Evolutionary conservation across 2,888 invertebrate species (phyloP), one percentile per base, ranked within the genome.

Genomic region (Junonia oenone): DNA sequence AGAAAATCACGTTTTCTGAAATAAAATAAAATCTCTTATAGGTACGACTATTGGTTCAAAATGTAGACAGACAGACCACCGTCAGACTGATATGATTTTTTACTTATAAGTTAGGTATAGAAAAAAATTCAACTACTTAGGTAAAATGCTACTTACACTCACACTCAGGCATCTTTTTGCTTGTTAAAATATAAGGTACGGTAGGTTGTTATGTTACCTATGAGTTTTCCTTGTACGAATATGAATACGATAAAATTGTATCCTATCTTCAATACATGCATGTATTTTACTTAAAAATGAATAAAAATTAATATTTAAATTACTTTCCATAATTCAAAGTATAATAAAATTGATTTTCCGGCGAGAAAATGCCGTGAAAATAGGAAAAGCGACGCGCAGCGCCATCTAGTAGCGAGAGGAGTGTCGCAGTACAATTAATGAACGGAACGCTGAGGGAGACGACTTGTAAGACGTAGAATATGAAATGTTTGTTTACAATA

Each of bases 401-500:
- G 85, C 82, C 89, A 87, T 88, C 89, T 89, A 71, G 78, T 55
- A 80, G 62, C 63, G 89, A 82, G 87, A 52, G 81, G 87, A 71
- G 38, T 22, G 63, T 49, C 6, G 6, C 9, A 5, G 13, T 13
- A 13, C 6, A 43, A 6, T 33, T n/a, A 4, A 26, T 13, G 13
- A 22, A 13, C 2, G 1, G n/a, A 26, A 2, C 6, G 5, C 13
- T 22, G 13, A 13, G 38, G 9, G 2, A 40, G 8, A 11, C 9
- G 4, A 4, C 19, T 40, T 19, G 5, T n/a, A 17, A 19, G 9
- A 40, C 19, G 2, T 19, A 11, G 5, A 6, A 19, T 1, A 40
- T 19, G 4, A 40, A n/a, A n/a, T 40, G 4, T 40, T 40, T 14
- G 11, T 40, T 40, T 40, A 5, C n/a, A 40, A 11, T 19, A 1